Base-by-base conservation (phyloP, 92 coral and sea anemone species). In the Paragorgia papillata region DNA sequence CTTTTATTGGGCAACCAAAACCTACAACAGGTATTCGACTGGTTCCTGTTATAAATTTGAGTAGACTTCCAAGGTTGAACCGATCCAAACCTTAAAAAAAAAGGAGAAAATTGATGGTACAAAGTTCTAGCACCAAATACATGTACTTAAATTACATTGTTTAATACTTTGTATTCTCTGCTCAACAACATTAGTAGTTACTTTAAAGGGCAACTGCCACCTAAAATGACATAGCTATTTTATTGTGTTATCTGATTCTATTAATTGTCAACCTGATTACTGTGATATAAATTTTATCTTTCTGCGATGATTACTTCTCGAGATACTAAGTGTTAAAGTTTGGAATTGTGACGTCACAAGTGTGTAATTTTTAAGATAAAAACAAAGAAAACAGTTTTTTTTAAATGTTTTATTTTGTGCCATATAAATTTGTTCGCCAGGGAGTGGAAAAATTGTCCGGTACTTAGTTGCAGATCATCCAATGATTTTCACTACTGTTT, bases 121-220 rank as follows among this genome's bases (percentile, higher is more conserved):
- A n/a, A n/a, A n/a, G n/a, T n/a, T n/a, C n/a, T n/a, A n/a, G n/a
- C n/a, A n/a, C n/a, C n/a, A n/a, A n/a, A n/a, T n/a, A n/a, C n/a
- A n/a, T n/a, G n/a, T n/a, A n/a, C n/a, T n/a, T n/a, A n/a, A n/a
- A n/a, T n/a, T n/a, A n/a, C n/a, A n/a, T n/a, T n/a, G n/a, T n/a
- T n/a, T n/a, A n/a, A n/a, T n/a, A n/a, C n/a, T n/a, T n/a, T n/a
- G n/a, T n/a, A n/a, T n/a, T n/a, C n/a, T n/a, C n/a, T n/a, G n/a
- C n/a, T n/a, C n/a, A n/a, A n/a, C n/a, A n/a, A n/a, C n/a, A n/a
- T n/a, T n/a, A n/a, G n/a, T 68, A 30, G 57, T 68, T 68, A 30
- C n/a, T 31, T 73, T 73, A 73, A 73, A 73, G 79, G 40, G 30
- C 67, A 73, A 73, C 66, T n/a, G n/a, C n/a, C n/a, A n/a, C n/a